Conservation (phyloP, 2,888 invertebrate genomes). For the Chironomus tentans region DNA sequence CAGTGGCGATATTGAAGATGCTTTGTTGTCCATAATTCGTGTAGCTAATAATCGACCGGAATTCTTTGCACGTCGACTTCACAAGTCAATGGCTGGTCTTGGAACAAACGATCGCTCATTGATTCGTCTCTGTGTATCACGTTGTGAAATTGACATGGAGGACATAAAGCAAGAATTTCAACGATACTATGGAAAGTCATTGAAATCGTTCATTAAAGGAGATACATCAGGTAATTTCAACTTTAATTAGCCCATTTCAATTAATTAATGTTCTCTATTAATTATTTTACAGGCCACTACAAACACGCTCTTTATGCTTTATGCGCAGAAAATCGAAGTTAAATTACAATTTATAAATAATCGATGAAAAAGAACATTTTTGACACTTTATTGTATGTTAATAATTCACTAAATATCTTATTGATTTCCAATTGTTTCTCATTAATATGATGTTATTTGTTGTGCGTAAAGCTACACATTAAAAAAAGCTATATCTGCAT, state of each 20-base stretch:
- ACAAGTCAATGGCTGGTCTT: constrained; percentile 80
- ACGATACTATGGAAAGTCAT: constrained; percentile 60
- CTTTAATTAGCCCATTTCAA: constrained; percentile 33
- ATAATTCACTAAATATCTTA: not conserved
- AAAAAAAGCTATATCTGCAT: no score
- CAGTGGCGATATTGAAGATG: constrained; percentile 55
- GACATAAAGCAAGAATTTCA: constrained; percentile 75
- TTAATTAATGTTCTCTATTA: constrained; percentile 63
- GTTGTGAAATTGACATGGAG: constrained; percentile 75
- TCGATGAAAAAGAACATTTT: not conserved
- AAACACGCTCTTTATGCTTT: constrained; percentile 71
- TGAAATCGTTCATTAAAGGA: constrained; percentile 43
- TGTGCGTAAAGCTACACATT: no score
- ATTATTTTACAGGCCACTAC: constrained; percentile 55
- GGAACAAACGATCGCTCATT: constrained; percentile 82
- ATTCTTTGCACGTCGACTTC: constrained; percentile 78
- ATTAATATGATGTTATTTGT: not conserved
- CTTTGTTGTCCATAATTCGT: constrained; percentile 70
- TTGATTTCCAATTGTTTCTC: not conserved
- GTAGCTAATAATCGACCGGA: constrained; percentile 68
- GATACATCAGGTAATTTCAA: not conserved
- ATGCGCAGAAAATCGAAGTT: constrained; percentile 44
- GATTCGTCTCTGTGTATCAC: constrained; percentile 74
- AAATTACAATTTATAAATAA: not conserved
- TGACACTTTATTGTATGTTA: not conserved